These are phyloP conservation scores for Carabus problematicus DNA, from an alignment of 2,888 invertebrate species.

Conservation along the genomic window DNA sequence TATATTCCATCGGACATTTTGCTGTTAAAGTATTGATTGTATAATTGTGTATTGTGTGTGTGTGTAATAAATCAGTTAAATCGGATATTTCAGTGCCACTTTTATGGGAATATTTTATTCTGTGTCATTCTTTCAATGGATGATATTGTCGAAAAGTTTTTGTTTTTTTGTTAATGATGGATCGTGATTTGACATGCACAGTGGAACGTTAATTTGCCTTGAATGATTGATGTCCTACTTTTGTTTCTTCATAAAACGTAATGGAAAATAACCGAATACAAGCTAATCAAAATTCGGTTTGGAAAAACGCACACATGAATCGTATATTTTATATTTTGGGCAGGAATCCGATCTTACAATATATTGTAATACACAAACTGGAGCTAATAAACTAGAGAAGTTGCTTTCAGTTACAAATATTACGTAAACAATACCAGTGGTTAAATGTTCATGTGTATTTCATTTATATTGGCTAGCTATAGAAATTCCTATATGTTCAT, in stretches of 20 bases:
- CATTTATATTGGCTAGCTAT: too few species aligned
- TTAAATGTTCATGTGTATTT: too few species aligned
- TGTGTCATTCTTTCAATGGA: conserved; percentile 8
- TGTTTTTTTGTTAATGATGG: conserved; percentile 31
- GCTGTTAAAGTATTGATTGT: conserved; percentile 6
- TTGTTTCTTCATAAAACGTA: conserved; percentile 1
- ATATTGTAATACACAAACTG: too few species aligned
- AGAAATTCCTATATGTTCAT: not conserved
- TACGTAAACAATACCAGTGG: too few species aligned
- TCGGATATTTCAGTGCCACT: too few species aligned
- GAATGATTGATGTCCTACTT: conserved; percentile 26
- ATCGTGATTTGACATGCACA: conserved; percentile 28
- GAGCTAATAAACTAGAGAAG: too few species aligned
- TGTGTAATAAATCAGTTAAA: not conserved
- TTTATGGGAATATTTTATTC: conserved; percentile 1
- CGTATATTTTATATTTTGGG: too few species aligned
- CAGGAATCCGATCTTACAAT: too few species aligned
- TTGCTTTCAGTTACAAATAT: too few species aligned
- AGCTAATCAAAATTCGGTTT: too few species aligned
- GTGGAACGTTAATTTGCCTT: conserved; percentile 28
- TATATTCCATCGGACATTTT: too few species aligned
- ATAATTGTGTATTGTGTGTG: not conserved
- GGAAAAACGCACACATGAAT: too few species aligned
- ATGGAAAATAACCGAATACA: conserved; percentile 13
- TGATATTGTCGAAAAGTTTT: conserved; percentile 1